These are phyloP conservation scores for Aphidoletes aphidimyza DNA, from an alignment of 2,888 invertebrate species.

Conservation along the genomic window DNA sequence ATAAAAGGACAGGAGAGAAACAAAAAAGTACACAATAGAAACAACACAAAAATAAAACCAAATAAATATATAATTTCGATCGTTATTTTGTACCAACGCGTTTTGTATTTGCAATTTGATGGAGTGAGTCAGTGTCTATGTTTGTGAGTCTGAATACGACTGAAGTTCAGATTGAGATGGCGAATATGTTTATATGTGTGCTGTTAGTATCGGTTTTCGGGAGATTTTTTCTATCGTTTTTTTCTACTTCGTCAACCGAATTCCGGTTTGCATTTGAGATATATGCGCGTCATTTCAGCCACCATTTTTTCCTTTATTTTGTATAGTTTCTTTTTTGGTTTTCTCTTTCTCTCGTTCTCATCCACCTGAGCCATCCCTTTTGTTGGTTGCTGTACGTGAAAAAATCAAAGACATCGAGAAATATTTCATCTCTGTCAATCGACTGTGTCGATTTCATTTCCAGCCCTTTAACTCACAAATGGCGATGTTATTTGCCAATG, in stretches of 20 bases:
- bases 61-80: constrained; percentile 30
- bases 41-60: constrained; percentile 23
- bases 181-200: neutral
- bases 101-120: neutral
- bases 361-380: neutral
- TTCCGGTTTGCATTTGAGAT: neutral
- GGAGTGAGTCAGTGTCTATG: too few relatives aligned
- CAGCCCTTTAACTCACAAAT: neutral
- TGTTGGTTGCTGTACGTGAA: neutral
- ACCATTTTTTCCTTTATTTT: neutral
- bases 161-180: too few relatives aligned
- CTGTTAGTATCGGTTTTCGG: neutral
- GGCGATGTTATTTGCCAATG: neutral
- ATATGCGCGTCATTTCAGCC: neutral
- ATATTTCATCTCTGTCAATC: neutral
- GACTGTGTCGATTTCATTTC: neutral
- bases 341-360: neutral
- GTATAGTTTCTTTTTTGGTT: neutral
- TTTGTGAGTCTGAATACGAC: neutral
- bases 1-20: neutral
- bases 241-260: neutral
- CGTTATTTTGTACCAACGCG: neutral
- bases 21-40: neutral
- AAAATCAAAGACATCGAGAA: neutral
- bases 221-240: neutral